These are phyloP conservation scores for Ornithorhynchus anatinus DNA, from an alignment of 2,113 vertebrate genomes.

Conservation along the genomic window DNA sequence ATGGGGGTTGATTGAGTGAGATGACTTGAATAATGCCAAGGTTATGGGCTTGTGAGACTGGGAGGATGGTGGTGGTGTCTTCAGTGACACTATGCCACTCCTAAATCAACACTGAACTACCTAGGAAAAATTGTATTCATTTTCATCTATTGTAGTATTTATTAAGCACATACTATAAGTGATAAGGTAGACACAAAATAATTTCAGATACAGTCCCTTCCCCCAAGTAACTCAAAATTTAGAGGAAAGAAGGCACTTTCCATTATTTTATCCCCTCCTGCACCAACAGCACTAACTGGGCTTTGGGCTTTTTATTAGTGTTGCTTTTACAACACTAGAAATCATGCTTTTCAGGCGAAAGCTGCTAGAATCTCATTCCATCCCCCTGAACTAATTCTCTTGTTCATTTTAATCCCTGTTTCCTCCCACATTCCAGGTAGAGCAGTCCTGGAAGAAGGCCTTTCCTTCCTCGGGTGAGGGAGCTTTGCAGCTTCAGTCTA, in stretches of 20 bases:
- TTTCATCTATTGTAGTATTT: no score
- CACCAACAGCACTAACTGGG: neutral
- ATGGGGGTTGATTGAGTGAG: no score
- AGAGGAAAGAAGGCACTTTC: neutral
- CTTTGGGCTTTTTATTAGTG: neutral
- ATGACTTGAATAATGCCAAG: no score
- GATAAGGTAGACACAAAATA: no score
- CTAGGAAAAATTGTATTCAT: no score
- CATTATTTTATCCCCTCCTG: neutral
- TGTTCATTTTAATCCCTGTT: neutral
- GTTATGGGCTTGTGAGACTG: slow-evolving; percentile 13
- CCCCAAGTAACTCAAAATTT: no score
- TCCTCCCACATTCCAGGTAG: neutral
- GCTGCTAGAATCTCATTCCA: neutral
- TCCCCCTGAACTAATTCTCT: neutral
- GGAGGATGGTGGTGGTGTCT: slow-evolving; percentile 38
- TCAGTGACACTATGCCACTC: slow-evolving; percentile 27
- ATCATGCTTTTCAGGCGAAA: no score
- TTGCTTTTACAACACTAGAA: neutral
- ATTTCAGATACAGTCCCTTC: no score
- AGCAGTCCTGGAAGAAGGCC: neutral
- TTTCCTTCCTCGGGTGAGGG: neutral
- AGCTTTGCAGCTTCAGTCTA: neutral
- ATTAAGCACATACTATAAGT: no score
- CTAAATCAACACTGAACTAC: neutral